A percentile compares a stretch with the other conserved stretches of the same genome.
Conservation (phyloP, 2,888 invertebrate genomes). For the Slavum lentiscoides region DNA sequence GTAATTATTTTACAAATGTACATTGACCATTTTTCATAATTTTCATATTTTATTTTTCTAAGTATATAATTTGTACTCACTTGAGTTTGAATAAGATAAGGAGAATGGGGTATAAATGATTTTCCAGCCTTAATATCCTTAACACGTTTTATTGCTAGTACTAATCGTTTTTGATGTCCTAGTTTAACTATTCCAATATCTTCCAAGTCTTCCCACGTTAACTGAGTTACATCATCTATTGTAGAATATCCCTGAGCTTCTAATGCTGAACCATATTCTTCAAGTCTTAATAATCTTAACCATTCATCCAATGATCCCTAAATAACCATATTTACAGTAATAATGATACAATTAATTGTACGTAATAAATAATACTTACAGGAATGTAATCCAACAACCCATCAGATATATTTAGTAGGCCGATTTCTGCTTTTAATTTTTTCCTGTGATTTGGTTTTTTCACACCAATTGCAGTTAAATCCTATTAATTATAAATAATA, state of each 20-base stretch:
- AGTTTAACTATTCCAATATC: conserved; percentile 91
- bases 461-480: conserved; percentile 73
- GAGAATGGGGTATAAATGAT: conserved; percentile 58
- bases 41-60: too few relatives aligned
- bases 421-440: conserved; percentile 93
- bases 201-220: conserved; percentile 98
- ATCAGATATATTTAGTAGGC: conserved; percentile 89
- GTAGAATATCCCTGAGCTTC: conserved; percentile 91
- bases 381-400: conserved; percentile 94
- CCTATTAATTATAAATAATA: conserved; percentile 60
- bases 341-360: conserved; percentile 1
- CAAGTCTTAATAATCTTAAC: conserved; percentile 85
- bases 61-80: conserved; percentile 56
- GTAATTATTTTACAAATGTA: not conserved
- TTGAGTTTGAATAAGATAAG: conserved; percentile 58
- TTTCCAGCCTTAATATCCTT: conserved; percentile 91
- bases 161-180: conserved; percentile 98
- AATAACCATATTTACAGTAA: conserved; percentile 52
- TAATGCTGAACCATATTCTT: conserved; percentile 88
- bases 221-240: conserved; percentile 89
- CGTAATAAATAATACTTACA: conserved; percentile 63
- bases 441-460: conserved; percentile 97
- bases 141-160: conserved; percentile 93
- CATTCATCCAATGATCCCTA: conserved; percentile 93
- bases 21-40: not conserved